Conservation (phyloP, 1,140 invertebrate species). For the Globodera ellingtonae region DNA sequence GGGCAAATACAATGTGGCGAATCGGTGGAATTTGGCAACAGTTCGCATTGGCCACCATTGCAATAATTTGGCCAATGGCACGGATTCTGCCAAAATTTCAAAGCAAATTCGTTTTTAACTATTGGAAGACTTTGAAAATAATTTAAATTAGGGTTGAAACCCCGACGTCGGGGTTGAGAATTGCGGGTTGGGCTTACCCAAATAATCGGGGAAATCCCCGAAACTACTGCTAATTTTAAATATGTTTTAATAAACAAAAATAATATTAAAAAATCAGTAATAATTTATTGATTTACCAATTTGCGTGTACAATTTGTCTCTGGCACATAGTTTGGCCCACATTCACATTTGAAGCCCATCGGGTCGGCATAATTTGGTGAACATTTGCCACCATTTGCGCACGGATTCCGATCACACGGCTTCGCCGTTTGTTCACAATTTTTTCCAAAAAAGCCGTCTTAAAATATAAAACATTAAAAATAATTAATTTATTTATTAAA, state of each 20-base stretch:
- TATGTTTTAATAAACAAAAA: too few species aligned
- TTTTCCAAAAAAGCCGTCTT: not conserved
- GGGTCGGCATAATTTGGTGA: not conserved
- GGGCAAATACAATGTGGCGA: slow-evolving; percentile 12
- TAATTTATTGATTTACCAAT: not conserved
- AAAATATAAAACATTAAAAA: slow-evolving; percentile 15
- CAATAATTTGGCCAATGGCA: slow-evolving; percentile 15
- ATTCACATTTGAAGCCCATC: slow-evolving; percentile 7
- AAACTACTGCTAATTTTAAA: too few species aligned
- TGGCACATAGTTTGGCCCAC: not conserved
- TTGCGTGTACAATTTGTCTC: slow-evolving; percentile 1
- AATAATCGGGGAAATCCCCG: too few species aligned
- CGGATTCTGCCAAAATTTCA: slow-evolving; percentile 2
- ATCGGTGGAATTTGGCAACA: slow-evolving; percentile 18
- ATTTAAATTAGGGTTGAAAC: too few species aligned
- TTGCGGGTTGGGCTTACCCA: too few species aligned
- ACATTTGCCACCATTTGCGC: slow-evolving; percentile 3
- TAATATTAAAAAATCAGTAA: too few species aligned
- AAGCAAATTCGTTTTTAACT: not conserved
- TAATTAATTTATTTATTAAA: not conserved
- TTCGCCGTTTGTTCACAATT: not conserved
- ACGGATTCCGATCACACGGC: not conserved
- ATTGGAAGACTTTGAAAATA: too few species aligned
- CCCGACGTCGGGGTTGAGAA: too few species aligned
- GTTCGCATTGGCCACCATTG: slow-evolving; percentile 3